Conservation (phyloP, 2,888 invertebrate species). For the Drepana falcataria region DNA sequence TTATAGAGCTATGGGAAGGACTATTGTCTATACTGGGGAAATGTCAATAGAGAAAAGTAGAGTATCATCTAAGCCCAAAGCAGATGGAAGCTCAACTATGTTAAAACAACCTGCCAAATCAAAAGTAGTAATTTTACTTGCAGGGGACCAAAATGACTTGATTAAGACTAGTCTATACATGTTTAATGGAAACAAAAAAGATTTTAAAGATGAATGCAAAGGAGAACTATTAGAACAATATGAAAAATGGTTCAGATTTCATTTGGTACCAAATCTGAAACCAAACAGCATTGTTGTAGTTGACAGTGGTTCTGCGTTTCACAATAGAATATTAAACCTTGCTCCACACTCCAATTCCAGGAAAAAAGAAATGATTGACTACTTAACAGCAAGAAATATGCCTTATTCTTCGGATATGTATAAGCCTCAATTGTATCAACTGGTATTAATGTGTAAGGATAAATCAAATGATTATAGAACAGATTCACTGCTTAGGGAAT, state of each 20-base stretch:
- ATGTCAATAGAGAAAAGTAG: constrained; percentile 26
- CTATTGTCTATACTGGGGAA: constrained; percentile 31
- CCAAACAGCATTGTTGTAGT: constrained; percentile 30
- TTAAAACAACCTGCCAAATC: constrained; percentile 31
- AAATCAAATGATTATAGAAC: constrained; percentile 29
- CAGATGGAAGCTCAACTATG: constrained; percentile 27
- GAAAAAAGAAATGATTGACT: constrained; percentile 33
- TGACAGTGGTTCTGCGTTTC: constrained; percentile 26
- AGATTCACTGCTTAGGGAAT: constrained; percentile 22
- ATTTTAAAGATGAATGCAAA: constrained; percentile 27
- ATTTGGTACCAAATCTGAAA: constrained; percentile 26
- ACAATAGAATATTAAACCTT: constrained; percentile 26
- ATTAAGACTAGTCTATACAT: constrained; percentile 25
- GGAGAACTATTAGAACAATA: constrained; percentile 29
- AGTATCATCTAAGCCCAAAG: constrained; percentile 27
- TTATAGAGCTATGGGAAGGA: constrained; percentile 25
- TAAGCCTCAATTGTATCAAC: constrained; percentile 28
- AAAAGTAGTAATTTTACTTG: constrained; percentile 24
- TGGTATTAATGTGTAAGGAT: constrained; percentile 27
- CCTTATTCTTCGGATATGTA: constrained; percentile 30
- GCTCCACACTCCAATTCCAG: constrained; percentile 29
- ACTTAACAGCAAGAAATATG: constrained; percentile 25
- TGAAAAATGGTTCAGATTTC: constrained; percentile 30
- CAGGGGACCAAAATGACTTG: constrained; percentile 25
- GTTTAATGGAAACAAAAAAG: constrained; percentile 28